phyloP scores from a whole-genome alignment of 2,113 vertebrate genomes.

The Taurulus bubalis region DNA sequence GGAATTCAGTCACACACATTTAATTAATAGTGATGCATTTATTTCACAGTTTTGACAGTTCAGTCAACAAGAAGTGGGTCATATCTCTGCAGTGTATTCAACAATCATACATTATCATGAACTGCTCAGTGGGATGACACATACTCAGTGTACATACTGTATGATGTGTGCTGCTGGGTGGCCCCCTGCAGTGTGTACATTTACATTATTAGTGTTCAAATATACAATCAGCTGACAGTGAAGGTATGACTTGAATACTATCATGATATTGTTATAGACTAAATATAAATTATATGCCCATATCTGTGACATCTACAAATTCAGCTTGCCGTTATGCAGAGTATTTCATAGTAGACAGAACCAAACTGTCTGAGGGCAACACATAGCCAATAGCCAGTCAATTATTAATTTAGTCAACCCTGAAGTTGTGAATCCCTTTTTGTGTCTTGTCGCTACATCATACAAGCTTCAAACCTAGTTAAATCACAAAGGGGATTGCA shows the following conservation, averaged over 20 bases:
- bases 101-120: not conserved
- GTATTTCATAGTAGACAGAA: not conserved
- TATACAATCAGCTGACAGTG: not conserved
- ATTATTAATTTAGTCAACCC: constrained; percentile 43
- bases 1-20: constrained; percentile 9
- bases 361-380: constrained; percentile 12
- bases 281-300: not conserved
- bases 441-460: constrained; percentile 34
- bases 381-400: not conserved
- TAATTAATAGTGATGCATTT: not conserved
- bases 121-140: not conserved
- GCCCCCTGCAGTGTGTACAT: not conserved
- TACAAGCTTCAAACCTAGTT: constrained; percentile 14
- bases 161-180: not conserved
- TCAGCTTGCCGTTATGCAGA: not conserved
- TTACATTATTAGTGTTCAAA: not conserved
- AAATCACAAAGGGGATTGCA: not conserved
- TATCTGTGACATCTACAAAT: not conserved
- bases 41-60: not conserved
- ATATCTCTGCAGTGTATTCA: not conserved
- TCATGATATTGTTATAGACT: not conserved
- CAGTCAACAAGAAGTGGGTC: not conserved
- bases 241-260: not conserved
- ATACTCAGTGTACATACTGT: not conserved
- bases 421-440: constrained; percentile 25